These are phyloP conservation scores for Himalopsyche tibetana DNA, from an alignment of 2,888 invertebrate species.

Conservation along the genomic window DNA sequence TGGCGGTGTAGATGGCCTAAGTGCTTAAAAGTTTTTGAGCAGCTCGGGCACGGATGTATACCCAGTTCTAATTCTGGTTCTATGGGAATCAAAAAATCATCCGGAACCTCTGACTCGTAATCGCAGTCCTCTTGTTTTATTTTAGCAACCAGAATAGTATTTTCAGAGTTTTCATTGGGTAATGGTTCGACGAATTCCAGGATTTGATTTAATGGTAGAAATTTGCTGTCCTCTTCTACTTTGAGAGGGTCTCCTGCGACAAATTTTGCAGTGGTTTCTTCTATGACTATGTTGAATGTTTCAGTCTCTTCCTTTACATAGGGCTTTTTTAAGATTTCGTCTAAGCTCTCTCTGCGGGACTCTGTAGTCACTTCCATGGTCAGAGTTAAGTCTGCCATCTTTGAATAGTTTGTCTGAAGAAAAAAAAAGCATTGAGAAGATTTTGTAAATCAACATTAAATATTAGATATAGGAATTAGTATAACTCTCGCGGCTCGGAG, in stretches of 20 bases:
- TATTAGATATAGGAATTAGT: too few species aligned
- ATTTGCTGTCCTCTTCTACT: conserved; percentile 11
- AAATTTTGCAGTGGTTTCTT: background rate
- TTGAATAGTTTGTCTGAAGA: background rate
- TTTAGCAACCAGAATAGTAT: background rate
- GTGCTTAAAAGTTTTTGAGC: conserved; percentile 17
- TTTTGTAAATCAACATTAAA: too few species aligned
- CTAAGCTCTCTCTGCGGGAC: background rate
- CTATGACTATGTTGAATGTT: background rate
- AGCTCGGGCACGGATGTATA: conserved; percentile 10
- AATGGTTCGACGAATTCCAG: background rate
- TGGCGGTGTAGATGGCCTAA: background rate
- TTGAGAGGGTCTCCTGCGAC: conserved; percentile 12
- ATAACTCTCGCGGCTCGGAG: too few species aligned
- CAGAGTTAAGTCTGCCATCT: conserved; percentile 1
- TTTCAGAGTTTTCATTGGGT: background rate
- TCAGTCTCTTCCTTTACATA: background rate
- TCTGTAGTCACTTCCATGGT: conserved; percentile 17
- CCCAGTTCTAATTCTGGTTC: background rate
- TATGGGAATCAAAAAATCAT: background rate
- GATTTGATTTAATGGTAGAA: background rate
- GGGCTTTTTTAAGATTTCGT: background rate
- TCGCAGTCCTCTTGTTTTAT: background rate
- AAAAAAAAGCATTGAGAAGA: too few species aligned
- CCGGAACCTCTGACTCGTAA: background rate